A percentile compares a stretch with the other conserved stretches of the same genome.
These are phyloP conservation scores for Eubasilissa splendida DNA, from an alignment of 2,888 invertebrate genomes.

Conservation along the genomic window DNA sequence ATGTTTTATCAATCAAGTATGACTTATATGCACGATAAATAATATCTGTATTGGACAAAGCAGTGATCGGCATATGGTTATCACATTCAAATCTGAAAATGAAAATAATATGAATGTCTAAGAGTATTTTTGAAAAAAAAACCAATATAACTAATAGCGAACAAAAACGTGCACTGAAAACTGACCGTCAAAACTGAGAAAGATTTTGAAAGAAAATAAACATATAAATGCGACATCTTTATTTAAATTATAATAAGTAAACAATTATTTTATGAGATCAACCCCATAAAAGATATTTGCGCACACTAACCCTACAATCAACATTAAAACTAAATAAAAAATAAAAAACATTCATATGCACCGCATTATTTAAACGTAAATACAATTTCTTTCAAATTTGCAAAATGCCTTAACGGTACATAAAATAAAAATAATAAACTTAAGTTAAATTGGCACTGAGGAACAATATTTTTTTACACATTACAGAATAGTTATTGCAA, in stretches of 20 bases:
- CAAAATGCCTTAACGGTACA: neutral
- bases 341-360: constrained; percentile 49
- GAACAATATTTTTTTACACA: constrained; percentile 47
- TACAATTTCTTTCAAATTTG: constrained; percentile 28
- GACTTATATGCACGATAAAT: too few species aligned
- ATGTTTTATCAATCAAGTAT: too few species aligned
- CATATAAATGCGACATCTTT: constrained; percentile 21
- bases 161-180: neutral
- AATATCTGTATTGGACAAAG: too few species aligned
- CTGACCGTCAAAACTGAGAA: constrained; percentile 16
- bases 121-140: too few species aligned
- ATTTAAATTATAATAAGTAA: constrained; percentile 33
- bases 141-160: too few species aligned
- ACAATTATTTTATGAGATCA: constrained; percentile 57
- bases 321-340: constrained; percentile 52
- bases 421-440: constrained; percentile 39
- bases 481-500: constrained; percentile 3
- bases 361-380: constrained; percentile 41
- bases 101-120: too few species aligned
- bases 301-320: constrained; percentile 29
- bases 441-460: constrained; percentile 57
- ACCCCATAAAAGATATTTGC: constrained; percentile 53
- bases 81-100: too few species aligned
- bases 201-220: constrained; percentile 14
- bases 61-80: too few species aligned